Evolutionary conservation across 2,888 invertebrate species (phyloP), one percentile per base, ranked within the genome.

Genomic region (Synanthedon formicaeformis): DNA sequence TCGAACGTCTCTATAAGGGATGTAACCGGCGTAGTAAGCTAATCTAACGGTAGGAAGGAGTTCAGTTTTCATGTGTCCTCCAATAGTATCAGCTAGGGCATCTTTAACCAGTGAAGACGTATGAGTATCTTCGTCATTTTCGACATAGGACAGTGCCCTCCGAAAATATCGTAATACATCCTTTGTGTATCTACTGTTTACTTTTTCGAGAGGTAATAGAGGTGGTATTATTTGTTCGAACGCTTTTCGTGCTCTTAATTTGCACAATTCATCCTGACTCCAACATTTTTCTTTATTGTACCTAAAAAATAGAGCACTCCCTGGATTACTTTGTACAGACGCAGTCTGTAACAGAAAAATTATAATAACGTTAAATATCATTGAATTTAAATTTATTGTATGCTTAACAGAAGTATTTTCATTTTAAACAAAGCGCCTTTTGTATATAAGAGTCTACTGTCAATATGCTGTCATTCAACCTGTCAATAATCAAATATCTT

Each of bases 1-100:
- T 60, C 66, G 69, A 14, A 71, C 81, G 51, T 65, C 65, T 60
- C 62, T 71, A 54, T 77, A 80, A 1, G 81, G 73, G n/a, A 85
- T 67, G 56, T 79, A 82, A 1, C 86, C 86, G 5, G 85, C 85
- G 53, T 87, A 87, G 54, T 78, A 87, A 5, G 84, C 81, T 59
- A 83, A 79, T 57, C 84, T 69, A 40, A 73, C 68, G 2, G 75
- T 65, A 11, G 85, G 86, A n/a, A 87, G 69, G 52, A 82, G 69
- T 60, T 80, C 77, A 53, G 65, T 68, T 55, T 73, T 72, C 52
- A 87, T 61, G 56, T 83, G 78, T n/a, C 77, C 81, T 50, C 86
- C 86, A 34, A 86, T 70, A 1, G 82, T 71, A 53, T 87, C 86
- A 0, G 71, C 72, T 27, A 86, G 57, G 12, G 77, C 77, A 56